phyloP scores from a whole-genome alignment of 2,888 invertebrate species.

The Spodoptera exigua region DNA sequence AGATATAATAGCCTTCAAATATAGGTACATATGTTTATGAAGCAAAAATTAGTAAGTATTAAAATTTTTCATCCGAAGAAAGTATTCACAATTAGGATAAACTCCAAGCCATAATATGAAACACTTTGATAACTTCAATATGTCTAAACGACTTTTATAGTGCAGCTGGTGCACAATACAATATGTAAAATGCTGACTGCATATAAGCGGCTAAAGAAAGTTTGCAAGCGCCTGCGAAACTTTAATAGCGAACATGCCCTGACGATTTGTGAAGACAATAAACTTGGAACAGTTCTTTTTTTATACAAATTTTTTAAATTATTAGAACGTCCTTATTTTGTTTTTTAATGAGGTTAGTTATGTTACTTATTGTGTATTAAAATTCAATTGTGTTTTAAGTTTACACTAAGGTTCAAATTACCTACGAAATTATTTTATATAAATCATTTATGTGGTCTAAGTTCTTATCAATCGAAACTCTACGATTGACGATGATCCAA shows the following conservation, averaged over 20 bases:
- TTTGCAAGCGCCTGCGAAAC: constrained; percentile 30
- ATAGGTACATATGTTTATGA: too few relatives aligned
- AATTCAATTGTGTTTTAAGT: background rate
- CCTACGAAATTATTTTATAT: too few relatives aligned
- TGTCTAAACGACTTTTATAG: constrained; percentile 35
- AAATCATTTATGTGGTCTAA: too few relatives aligned
- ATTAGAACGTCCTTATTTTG: background rate
- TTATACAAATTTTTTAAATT: constrained; percentile 7
- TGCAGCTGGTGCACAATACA: constrained; percentile 31
- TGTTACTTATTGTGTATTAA: background rate
- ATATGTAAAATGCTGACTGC: constrained; percentile 53
- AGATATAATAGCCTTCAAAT: too few relatives aligned
- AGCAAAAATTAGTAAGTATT: too few relatives aligned
- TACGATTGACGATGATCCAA: too few relatives aligned
- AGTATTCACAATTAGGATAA: background rate
- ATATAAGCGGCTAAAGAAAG: constrained; percentile 35
- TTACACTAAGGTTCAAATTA: too few relatives aligned
- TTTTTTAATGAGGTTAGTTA: background rate
- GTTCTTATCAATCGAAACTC: too few relatives aligned
- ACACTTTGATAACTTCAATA: constrained; percentile 23
- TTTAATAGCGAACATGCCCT: constrained; percentile 32
- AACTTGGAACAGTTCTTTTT: constrained; percentile 20
- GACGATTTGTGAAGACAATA: constrained; percentile 32
- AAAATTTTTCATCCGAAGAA: background rate
- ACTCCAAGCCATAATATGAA: constrained; percentile 10